Evolutionary conservation across 2,888 invertebrate genomes (phyloP).

Genomic region (Trichopria drosophilae): DNA sequence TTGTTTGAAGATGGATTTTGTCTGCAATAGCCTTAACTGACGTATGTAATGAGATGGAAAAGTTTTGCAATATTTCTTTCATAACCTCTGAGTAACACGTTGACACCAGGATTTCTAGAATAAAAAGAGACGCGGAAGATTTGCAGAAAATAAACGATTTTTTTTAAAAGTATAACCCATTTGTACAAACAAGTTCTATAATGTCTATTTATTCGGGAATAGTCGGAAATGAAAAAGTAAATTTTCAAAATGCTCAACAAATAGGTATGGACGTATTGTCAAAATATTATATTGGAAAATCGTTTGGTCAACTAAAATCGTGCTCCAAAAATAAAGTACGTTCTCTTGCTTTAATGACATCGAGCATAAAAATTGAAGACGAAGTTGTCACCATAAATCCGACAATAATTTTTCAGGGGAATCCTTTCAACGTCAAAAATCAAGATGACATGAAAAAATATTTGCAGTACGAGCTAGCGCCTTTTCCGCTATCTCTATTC

Average conservation of each 20-base stretch:
- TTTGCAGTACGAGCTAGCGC: constrained; percentile 43
- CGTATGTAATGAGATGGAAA: constrained; percentile 16
- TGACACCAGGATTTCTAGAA: constrained; percentile 36
- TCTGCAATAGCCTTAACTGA: constrained; percentile 20
- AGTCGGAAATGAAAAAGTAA: constrained; percentile 18
- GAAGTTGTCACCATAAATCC: constrained; percentile 37
- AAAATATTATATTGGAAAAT: too few species aligned
- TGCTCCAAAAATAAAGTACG: too few species aligned
- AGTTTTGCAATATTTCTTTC: constrained; percentile 31
- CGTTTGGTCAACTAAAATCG: constrained; percentile 43
- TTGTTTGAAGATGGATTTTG: constrained; percentile 7
- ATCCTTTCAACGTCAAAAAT: constrained; percentile 35
- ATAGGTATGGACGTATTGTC: constrained; percentile 13
- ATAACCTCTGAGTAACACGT: constrained; percentile 40
- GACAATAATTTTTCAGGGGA: constrained; percentile 39
- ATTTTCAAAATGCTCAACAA: constrained; percentile 31
- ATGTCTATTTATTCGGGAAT: too few species aligned
- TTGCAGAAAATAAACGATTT: too few species aligned
- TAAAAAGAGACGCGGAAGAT: constrained; percentile 37
- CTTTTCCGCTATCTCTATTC: constrained; percentile 43
- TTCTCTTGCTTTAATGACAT: constrained; percentile 31
- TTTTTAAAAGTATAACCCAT: too few species aligned
- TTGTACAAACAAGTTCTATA: too few species aligned
- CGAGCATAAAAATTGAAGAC: constrained; percentile 41
- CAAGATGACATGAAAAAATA: constrained; percentile 42